These are phyloP conservation scores for Parnassius mnemosyne DNA, from an alignment of 2,888 invertebrate genomes.

Conservation along the genomic window DNA sequence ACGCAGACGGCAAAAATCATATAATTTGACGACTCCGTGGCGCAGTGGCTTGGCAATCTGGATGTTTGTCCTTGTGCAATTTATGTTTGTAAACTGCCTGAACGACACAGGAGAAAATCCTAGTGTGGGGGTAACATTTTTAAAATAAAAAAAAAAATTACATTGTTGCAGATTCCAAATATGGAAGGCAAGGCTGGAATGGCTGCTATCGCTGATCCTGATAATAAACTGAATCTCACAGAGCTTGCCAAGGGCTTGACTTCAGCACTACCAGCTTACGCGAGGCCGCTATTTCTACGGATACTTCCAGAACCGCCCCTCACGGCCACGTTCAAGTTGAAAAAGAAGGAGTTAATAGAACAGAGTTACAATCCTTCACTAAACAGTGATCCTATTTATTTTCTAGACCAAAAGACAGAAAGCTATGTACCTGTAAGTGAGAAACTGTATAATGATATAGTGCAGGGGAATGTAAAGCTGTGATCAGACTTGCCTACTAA, in stretches of 20 bases:
- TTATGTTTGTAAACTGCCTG: too few species aligned
- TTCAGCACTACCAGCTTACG: conserved; percentile 88
- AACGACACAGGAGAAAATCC: too few species aligned
- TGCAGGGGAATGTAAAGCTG: conserved; percentile 74
- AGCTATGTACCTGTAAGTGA: conserved; percentile 71
- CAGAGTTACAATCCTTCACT: conserved; percentile 86
- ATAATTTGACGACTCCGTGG: too few species aligned
- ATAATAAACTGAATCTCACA: conserved; percentile 82
- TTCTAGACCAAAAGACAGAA: conserved; percentile 69
- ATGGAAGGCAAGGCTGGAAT: conserved; percentile 95
- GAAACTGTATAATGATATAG: conserved; percentile 71
- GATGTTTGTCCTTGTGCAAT: too few species aligned
- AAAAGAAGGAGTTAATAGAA: conserved; percentile 91
- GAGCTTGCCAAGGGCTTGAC: conserved; percentile 58
- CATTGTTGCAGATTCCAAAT: conserved; percentile 82
- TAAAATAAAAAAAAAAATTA: too few species aligned
- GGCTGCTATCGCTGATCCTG: conserved; percentile 92
- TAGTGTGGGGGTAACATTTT: too few species aligned
- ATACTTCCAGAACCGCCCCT: conserved; percentile 87
- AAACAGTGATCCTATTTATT: conserved; percentile 86
- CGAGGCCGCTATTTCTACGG: conserved; percentile 93
- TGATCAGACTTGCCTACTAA: conserved; percentile 45
- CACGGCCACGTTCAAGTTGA: conserved; percentile 94
- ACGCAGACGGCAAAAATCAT: too few species aligned
- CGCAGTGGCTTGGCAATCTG: too few species aligned